phyloP scores from a whole-genome alignment of 2,888 invertebrate species.

The Arrhopalites spinosus region DNA sequence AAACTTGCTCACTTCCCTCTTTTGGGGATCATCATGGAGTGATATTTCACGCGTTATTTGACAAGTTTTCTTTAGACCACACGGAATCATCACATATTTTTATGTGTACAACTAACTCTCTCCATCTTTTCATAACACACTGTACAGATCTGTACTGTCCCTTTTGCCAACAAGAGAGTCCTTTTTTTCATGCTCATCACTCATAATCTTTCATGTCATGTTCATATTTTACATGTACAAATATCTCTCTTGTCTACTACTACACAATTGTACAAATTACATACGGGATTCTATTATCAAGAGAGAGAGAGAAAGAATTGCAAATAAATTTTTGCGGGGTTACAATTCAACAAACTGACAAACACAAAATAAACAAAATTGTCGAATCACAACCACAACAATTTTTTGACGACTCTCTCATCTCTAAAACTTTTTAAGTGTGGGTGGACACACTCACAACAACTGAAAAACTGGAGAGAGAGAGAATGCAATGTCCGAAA shows the following conservation, averaged over 20 bases:
- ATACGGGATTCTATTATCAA: no score
- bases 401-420: background rate
- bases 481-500: background rate
- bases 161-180: background rate
- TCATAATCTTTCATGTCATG: background rate
- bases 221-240: background rate
- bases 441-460: no score
- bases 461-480: background rate
- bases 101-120: no score
- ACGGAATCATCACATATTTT: conserved; percentile 37
- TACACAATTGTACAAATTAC: no score
- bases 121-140: background rate
- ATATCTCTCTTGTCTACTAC: no score
- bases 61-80: conserved; percentile 48
- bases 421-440: no score
- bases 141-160: background rate
- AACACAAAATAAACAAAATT: background rate
- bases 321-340: background rate
- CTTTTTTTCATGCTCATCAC: conserved; percentile 10
- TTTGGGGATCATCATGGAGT: conserved; percentile 54
- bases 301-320: background rate
- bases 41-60: conserved; percentile 55
- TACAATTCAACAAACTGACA: no score
- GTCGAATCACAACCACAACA: background rate
- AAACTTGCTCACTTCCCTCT: conserved; percentile 17